Evolutionary conservation across 2,888 invertebrate species (phyloP).

Genomic region (Drosophila vallismaia): DNA sequence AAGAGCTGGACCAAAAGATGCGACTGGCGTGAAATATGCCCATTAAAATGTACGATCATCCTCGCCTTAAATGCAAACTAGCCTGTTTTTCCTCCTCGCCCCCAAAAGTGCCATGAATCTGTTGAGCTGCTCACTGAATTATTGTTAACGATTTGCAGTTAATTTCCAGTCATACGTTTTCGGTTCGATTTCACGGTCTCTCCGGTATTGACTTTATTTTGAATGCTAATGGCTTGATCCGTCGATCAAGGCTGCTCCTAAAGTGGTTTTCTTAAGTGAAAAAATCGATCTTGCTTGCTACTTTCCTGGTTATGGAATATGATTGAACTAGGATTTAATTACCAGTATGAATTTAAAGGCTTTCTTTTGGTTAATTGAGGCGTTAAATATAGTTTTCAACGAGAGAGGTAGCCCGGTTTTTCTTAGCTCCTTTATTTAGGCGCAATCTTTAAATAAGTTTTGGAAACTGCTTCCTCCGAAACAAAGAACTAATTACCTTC

Average conservation of each 20-base stretch:
- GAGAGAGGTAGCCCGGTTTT: neutral
- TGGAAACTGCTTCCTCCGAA: conserved; percentile 2
- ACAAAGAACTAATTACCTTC: conserved; percentile 68
- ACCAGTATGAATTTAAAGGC: neutral
- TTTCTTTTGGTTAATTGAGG: neutral
- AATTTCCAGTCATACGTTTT: conserved; percentile 76
- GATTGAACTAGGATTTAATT: neutral
- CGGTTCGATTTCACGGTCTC: conserved; percentile 59
- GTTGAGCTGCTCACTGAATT: conserved; percentile 66
- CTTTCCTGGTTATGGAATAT: neutral
- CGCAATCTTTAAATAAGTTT: conserved; percentile 15
- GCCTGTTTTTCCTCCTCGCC: conserved; percentile 9
- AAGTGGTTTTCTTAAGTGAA: conserved; percentile 12
- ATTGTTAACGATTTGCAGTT: conserved; percentile 83
- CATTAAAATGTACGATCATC: conserved; percentile 70
- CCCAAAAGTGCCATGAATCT: conserved; percentile 11
- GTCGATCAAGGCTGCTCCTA: conserved; percentile 42
- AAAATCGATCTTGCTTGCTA: neutral
- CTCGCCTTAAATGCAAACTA: conserved; percentile 72
- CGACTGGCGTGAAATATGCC: conserved; percentile 77
- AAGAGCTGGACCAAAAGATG: conserved; percentile 5
- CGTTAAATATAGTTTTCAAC: neutral
- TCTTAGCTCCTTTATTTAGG: neutral
- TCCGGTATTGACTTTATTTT: conserved; percentile 71
- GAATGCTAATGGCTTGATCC: conserved; percentile 71